Evolutionary conservation across 2,113 vertebrate species (phyloP).

Genomic region (Taxidea taxus): DNA sequence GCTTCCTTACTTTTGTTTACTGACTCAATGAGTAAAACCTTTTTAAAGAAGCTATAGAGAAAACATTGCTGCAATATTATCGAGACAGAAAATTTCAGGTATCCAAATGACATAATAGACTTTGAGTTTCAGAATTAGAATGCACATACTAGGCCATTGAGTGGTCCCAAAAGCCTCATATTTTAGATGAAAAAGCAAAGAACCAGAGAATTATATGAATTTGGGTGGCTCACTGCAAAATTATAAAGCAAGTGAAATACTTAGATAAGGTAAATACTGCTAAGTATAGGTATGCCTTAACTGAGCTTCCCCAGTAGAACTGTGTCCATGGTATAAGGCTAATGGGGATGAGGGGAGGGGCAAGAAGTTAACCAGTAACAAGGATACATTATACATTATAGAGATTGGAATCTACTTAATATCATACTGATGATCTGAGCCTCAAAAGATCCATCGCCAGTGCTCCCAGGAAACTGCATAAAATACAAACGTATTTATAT

Average conservation of each 20-base stretch:
- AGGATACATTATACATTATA: not conserved
- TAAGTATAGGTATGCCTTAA: not conserved
- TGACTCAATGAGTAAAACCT: not conserved
- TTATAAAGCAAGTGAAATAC: not conserved
- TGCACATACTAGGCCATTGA: not conserved
- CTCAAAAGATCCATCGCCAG: not conserved
- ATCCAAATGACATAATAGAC: not conserved
- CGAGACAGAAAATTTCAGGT: not conserved
- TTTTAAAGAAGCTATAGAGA: not conserved
- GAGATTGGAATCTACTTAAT: not conserved
- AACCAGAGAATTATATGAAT: not conserved
- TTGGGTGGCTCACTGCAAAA: not conserved
- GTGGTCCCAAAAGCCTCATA: not conserved
- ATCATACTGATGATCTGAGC: not conserved
- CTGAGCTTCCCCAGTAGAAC: not conserved
- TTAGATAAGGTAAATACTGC: not conserved
- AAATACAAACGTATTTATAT: constrained; percentile 19
- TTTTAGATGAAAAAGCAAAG: not conserved
- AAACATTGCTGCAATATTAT: not conserved
- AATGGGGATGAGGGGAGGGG: not conserved
- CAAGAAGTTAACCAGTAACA: not conserved
- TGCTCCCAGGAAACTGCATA: not conserved
- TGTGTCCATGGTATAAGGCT: not conserved
- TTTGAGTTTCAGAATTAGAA: not conserved
- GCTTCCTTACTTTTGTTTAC: not conserved